Percentiles rank a stretch among this genome's conserved stretches.
phyloP scores from a whole-genome alignment of 2,797 vertebrate genomes.

The Numenius phaeopus region DNA sequence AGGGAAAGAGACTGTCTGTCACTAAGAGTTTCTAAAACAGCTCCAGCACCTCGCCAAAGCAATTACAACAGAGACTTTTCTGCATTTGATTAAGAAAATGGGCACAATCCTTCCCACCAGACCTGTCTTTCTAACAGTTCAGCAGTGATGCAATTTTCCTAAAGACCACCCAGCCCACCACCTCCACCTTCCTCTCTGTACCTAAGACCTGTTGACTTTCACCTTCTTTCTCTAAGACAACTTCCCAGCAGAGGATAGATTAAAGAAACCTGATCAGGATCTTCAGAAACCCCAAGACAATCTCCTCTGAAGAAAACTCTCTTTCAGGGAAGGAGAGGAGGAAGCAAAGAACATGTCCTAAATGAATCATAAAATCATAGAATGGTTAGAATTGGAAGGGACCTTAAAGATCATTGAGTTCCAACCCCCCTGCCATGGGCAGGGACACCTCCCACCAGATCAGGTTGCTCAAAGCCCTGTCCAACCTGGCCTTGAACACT shows the following conservation, averaged over 20 bases:
- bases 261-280: rapidly evolving
- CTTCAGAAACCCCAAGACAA: not conserved
- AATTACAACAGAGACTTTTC: not conserved
- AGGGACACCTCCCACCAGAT: no score
- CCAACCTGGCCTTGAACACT: no score
- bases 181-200: not conserved
- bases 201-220: not conserved
- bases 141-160: not conserved
- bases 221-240: not conserved
- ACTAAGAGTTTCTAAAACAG: not conserved
- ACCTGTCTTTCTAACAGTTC: not conserved
- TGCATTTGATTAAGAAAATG: not conserved
- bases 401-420: no score
- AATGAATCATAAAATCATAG: not conserved
- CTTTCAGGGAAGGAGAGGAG: not conserved
- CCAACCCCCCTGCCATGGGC: no score
- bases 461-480: no score
- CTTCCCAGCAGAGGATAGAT: not conserved
- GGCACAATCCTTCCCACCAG: not conserved
- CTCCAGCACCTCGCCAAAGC: not conserved
- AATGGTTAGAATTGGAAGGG: no score
- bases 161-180: not conserved
- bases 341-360: not conserved
- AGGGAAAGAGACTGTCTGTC: not conserved
- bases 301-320: rapidly evolving